phyloP scores from a whole-genome alignment of 1,140 invertebrate genomes.

The Diabrotica undecimpunctata region DNA sequence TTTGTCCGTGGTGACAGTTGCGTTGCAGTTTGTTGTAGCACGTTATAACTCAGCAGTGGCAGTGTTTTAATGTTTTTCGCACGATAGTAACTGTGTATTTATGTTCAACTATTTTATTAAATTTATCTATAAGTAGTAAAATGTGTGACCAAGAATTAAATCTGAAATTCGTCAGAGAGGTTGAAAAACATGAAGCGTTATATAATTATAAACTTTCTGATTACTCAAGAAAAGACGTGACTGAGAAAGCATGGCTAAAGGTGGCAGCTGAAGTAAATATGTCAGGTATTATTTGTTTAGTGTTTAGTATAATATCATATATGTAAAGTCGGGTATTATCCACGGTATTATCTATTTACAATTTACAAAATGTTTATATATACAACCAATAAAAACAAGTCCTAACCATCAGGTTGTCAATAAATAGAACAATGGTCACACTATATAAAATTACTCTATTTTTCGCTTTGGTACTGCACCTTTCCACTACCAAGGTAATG shows the following conservation, averaged over 20 bases:
- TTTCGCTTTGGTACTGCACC: no score
- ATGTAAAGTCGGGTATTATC: no score
- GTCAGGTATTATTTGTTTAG: constrained; percentile 8
- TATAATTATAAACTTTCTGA: constrained; percentile 21
- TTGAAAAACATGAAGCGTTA: constrained; percentile 16
- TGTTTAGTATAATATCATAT: no score
- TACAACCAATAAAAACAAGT: no score
- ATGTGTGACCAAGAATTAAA: constrained; percentile 7
- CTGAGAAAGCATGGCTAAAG: constrained; percentile 18
- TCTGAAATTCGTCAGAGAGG: constrained; percentile 11
- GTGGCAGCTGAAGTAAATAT: constrained; percentile 19
- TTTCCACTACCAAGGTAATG: no score
- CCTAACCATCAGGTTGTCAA: no score
- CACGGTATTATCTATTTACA: no score
- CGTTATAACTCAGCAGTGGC: neutral
- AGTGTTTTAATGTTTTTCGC: constrained; percentile 1
- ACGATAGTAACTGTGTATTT: neutral
- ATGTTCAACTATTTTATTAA: neutral
- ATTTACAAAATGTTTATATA: no score
- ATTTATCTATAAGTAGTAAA: constrained; percentile 4
- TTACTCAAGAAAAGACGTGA: constrained; percentile 22
- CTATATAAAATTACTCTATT: no score
- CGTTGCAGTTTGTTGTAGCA: neutral
- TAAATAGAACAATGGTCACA: no score
- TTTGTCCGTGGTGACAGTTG: constrained; percentile 6